Conservation (phyloP, 2,888 invertebrate genomes). For the Frankliniella intonsa region DNA sequence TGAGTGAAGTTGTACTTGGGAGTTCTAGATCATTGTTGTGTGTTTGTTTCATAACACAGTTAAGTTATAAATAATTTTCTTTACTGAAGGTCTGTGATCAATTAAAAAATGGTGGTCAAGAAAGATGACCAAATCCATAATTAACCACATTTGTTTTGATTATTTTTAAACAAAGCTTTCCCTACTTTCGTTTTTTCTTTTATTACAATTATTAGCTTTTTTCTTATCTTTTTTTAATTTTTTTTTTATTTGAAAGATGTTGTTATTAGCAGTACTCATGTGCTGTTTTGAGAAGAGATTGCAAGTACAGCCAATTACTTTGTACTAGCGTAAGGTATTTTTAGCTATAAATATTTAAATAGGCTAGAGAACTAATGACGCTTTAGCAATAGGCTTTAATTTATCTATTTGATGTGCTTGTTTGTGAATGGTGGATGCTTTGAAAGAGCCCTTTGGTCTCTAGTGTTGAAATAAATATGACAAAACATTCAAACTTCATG, state of each 20-base stretch:
- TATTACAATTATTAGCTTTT: neutral
- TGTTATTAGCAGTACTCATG: neutral
- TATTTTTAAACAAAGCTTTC: neutral
- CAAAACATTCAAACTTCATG: neutral
- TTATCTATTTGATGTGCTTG: neutral
- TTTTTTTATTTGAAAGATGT: neutral
- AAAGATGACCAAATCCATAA: neutral
- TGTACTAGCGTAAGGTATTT: conserved; percentile 11
- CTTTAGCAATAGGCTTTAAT: neutral
- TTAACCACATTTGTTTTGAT: neutral
- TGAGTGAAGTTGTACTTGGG: neutral
- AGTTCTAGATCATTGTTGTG: neutral
- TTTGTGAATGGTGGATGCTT: conserved; percentile 14
- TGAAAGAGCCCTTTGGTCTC: neutral
- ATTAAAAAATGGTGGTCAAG: neutral
- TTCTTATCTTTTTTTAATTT: neutral
- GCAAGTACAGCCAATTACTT: conserved; percentile 16
- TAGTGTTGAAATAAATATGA: conserved; percentile 15
- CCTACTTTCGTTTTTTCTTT: neutral
- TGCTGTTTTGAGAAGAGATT: neutral
- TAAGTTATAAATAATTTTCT: neutral
- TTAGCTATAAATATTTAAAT: conserved; percentile 36
- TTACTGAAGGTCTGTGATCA: neutral
- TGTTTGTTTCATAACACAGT: neutral
- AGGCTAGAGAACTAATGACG: neutral